Evolutionary conservation across 1,140 invertebrate genomes (phyloP).

Genomic region (Zophobas atratus): DNA sequence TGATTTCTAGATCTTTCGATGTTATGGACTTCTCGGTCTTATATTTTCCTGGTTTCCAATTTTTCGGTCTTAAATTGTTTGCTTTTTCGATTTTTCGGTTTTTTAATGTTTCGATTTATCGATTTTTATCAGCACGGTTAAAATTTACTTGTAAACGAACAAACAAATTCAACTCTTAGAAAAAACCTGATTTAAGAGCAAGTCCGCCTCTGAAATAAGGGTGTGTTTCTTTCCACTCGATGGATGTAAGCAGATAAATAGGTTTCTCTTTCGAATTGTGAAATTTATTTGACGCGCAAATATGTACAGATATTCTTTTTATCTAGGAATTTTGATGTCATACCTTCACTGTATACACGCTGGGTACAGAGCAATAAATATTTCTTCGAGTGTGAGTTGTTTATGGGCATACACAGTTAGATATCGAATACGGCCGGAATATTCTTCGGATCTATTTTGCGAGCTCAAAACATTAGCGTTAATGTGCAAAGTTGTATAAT

Average conservation of each 20-base stretch:
- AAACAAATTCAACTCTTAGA: too few relatives aligned
- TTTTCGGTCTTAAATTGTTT: too few relatives aligned
- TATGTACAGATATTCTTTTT: conserved; percentile 20
- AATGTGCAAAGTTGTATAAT: conserved; percentile 36
- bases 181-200: too few relatives aligned
- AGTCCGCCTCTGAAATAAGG: too few relatives aligned
- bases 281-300: conserved; percentile 22
- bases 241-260: background rate
- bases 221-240: background rate
- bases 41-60: too few relatives aligned
- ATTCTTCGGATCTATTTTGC: conserved; percentile 26
- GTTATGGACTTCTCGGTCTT: too few relatives aligned
- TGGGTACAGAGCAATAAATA: conserved; percentile 33
- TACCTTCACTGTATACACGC: background rate
- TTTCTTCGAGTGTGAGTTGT: conserved; percentile 12
- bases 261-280: conserved; percentile 3
- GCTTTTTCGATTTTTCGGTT: too few relatives aligned
- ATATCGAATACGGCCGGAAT: background rate
- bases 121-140: too few relatives aligned
- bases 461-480: conserved; percentile 18
- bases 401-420: conserved; percentile 20
- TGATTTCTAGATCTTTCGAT: too few relatives aligned
- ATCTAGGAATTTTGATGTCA: conserved; percentile 22
- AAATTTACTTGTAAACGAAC: too few relatives aligned
- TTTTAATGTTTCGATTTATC: too few relatives aligned